phyloP scores from a whole-genome alignment of 2,797 vertebrate genomes.

The Sebastes trivittatus region DNA sequence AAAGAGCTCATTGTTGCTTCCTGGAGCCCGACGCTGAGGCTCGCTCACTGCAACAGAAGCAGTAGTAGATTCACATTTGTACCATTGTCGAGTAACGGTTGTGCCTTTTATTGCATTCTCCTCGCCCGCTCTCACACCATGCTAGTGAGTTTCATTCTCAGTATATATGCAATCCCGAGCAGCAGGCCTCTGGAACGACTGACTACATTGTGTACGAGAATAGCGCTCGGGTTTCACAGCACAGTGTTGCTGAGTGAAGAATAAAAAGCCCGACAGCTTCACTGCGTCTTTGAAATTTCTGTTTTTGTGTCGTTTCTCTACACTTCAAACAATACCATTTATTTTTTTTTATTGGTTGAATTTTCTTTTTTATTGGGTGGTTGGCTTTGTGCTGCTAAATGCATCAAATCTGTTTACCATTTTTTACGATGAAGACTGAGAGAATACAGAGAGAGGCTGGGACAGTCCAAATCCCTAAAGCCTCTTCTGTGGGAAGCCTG shows the following conservation, averaged over 20 bases:
- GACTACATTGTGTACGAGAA: constrained; percentile 4
- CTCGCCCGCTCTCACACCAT: constrained; percentile 5
- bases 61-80: constrained; percentile 28
- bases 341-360: neutral
- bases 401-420: constrained; percentile 27
- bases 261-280: constrained; percentile 21
- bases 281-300: constrained; percentile 5
- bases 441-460: constrained; percentile 11
- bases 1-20: neutral
- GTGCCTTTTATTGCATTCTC: constrained; percentile 37
- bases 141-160: constrained; percentile 30
- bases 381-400: constrained; percentile 7
- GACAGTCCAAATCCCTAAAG: constrained; percentile 55
- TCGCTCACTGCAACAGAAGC: constrained; percentile 23
- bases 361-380: constrained; percentile 17
- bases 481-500: constrained; percentile 36
- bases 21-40: neutral
- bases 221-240: constrained; percentile 32
- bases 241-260: constrained; percentile 14
- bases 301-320: neutral
- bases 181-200: constrained; percentile 33
- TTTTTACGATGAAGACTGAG: constrained; percentile 29
- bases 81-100: constrained; percentile 24
- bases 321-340: constrained; percentile 14
- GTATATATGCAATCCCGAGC: constrained; percentile 28